These are phyloP conservation scores for Shargacucullia verbasci DNA, from an alignment of 2,888 invertebrate species.

Conservation along the genomic window DNA sequence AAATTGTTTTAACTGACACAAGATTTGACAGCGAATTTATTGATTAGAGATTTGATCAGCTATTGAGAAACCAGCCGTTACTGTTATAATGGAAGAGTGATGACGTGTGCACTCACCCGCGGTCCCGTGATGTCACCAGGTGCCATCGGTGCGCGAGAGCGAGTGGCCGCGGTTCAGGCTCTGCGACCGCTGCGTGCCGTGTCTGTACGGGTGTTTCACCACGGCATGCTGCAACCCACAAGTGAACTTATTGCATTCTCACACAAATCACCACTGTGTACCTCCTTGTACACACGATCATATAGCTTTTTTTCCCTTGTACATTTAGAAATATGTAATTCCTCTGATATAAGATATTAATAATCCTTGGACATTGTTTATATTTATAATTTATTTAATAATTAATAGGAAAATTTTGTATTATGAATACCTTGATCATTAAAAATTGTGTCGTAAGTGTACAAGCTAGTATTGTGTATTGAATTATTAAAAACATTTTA, in stretches of 20 bases:
- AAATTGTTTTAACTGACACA: no score
- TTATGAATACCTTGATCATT: no score
- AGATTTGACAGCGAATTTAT: no score
- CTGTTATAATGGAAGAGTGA: conserved; percentile 14
- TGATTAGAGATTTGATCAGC: no score
- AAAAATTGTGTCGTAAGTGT: conserved; percentile 8
- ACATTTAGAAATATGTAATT: no score
- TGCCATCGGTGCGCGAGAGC: conserved; percentile 91
- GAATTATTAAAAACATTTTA: conserved; percentile 20
- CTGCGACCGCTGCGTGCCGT: conserved; percentile 91
- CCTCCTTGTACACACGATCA: conserved; percentile 9
- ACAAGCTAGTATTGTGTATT: conserved; percentile 3
- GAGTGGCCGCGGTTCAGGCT: conserved; percentile 93
- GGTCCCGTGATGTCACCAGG: conserved; percentile 95
- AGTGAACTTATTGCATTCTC: conserved; percentile 37
- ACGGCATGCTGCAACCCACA: conserved; percentile 89
- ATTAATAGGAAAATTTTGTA: no score
- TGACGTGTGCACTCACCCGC: conserved; percentile 82
- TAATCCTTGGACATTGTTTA: no score
- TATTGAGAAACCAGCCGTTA: no score
- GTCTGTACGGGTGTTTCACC: conserved; percentile 90
- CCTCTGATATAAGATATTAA: not conserved
- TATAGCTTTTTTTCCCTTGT: not conserved
- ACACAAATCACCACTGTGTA: conserved; percentile 17
- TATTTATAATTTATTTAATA: no score